phyloP scores from a whole-genome alignment of 1,140 invertebrate genomes.

The Drosophila ironensis region DNA sequence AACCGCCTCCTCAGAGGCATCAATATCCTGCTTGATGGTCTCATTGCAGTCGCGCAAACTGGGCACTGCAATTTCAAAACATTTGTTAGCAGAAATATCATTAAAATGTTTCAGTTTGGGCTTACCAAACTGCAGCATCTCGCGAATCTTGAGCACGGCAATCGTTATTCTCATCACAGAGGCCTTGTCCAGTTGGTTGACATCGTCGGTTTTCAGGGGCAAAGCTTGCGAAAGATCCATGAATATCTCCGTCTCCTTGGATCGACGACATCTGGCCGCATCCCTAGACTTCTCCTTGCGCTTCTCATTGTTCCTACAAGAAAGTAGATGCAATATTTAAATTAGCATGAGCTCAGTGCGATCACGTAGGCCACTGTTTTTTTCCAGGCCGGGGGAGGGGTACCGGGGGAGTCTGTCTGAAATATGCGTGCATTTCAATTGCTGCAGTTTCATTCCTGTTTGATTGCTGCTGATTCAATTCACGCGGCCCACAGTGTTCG shows the following conservation, averaged over 20 bases:
- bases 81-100: background rate
- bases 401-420: background rate
- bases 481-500: constrained; percentile 36
- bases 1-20: constrained; percentile 1
- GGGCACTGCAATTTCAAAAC: constrained; percentile 54
- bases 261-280: constrained; percentile 94
- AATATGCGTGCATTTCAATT: constrained; percentile 71
- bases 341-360: constrained; percentile 26
- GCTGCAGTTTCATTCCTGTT: constrained; percentile 56
- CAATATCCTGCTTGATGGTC: constrained; percentile 28
- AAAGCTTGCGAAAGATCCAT: constrained; percentile 91
- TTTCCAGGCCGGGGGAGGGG: background rate
- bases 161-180: constrained; percentile 97
- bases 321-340: background rate
- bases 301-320: constrained; percentile 95
- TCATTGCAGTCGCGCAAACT: constrained; percentile 32
- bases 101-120: too few relatives aligned
- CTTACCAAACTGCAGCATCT: constrained; percentile 91
- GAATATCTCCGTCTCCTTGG: constrained; percentile 97
- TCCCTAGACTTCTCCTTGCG: constrained; percentile 98
- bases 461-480: constrained; percentile 75
- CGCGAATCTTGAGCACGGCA: constrained; percentile 92
- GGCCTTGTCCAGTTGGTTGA: constrained; percentile 95
- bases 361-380: constrained; percentile 57
- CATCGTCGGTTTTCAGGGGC: constrained; percentile 89